Base-by-base conservation (phyloP, 2,888 invertebrate genomes). In the Parnassius orleans region DNA sequence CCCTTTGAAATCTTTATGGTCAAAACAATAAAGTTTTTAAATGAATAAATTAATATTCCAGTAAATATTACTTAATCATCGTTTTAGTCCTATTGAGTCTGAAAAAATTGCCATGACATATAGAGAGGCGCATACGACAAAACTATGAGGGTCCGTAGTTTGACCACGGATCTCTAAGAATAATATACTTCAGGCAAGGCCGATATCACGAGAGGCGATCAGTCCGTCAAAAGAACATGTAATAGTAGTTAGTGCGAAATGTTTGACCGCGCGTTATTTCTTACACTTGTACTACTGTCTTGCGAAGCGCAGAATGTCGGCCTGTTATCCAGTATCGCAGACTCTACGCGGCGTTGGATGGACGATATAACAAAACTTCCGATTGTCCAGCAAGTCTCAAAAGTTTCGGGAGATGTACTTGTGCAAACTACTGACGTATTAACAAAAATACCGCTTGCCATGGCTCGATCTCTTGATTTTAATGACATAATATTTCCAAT, bases 381-480 rank as follows among this genome's bases (percentile, higher is more conserved):
- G 15, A 11, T 64, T 0, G 56, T 64, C 14, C 56, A 46, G 10
- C 43, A 60, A 57, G 53, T 57, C 9, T 51, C 59, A 12, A 19
- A 48, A 50, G 24, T 48, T 2, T 52, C 60, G 11, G 63, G 53
- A 12, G 57, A 64, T 53, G 24, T 64, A 9, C 11, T 60, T 14
- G 48, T 46, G 9, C 53, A 43, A 11, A 51, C 60, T 3, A 60
- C 50, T 11, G 57, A 60, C 12, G 47, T 33, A 14, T 24, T 64
- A 2, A 47, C 63, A 7, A 44, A 53, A 3, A 14, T 79, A 9
- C 80, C 81, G 0, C 59, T 72, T 0, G 68, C 70, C 0, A 42
- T 79, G 9, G 75, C 78, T 3, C 72, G 77, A 1, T 65, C 70
- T 1, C 53, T 79, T 10, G 70, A 72, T 47, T 54, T 71, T 53